Evolutionary conservation across 2,888 invertebrate species (phyloP), one percentile per base, ranked within the genome.

Genomic region (Diloba caeruleocephala): DNA sequence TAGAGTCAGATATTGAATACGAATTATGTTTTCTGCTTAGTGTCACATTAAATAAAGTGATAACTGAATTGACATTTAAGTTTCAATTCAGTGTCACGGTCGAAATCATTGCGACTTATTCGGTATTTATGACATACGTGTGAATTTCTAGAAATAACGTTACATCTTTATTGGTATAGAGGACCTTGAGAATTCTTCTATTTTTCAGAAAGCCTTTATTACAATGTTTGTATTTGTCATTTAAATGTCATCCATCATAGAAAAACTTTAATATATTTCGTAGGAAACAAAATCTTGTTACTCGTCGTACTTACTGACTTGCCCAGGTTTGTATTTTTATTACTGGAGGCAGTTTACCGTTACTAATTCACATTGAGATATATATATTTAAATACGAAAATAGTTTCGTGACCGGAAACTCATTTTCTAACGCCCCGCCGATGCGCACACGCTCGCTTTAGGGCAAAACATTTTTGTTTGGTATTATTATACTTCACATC

Each of bases 111-210:
- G 38, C 10, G 17, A 39, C n/a, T n/a, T n/a, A 34, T 14, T 31
- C n/a, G 10, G 23, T 28, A 38, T 39, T 34, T 39, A 37, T 37
- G 31, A 15, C 13, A 10, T 0, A 39, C 14, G 42, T 48, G 50
- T 42, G 23, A 62, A 56, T 62, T 62, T 61, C 42, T 61, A 38
- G 63, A 62, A 62, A 8, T 14, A 29, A 38, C 54, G 21, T 21
- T 21, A 1, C 21, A 21, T 21, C 5, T 5, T 39, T 7, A 3
- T n/a, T 36, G 5, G 15, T 23, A 31, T n/a, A 26, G 1, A 17
- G 26, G 32, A 21, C 63, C 63, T 61, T 62, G 56, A 9, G n/a
- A n/a, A 23, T 0, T 38, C 42, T n/a, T n/a, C n/a, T n/a, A n/a
- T n/a, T n/a, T n/a, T n/a, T n/a, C n/a, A n/a, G n/a, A n/a, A n/a